Evolutionary conservation across 2,888 invertebrate genomes (phyloP).

Genomic region (Lucinisca nassula): DNA sequence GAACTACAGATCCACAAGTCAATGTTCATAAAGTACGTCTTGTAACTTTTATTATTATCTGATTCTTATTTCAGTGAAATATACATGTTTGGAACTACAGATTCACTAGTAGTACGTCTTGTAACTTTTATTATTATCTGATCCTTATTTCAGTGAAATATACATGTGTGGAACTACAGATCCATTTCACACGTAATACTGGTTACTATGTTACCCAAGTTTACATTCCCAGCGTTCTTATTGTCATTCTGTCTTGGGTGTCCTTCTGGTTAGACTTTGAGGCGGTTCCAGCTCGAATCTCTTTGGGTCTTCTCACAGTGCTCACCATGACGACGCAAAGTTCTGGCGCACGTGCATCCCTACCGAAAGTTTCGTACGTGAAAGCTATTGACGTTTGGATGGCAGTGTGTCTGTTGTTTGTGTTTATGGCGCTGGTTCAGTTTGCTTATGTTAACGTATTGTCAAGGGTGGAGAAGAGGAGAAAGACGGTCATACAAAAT

Average conservation of each 20-base stretch:
- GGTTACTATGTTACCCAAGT: constrained; percentile 91
- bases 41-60: no score
- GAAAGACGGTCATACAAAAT: background rate
- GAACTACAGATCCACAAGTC: no score
- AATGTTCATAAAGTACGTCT: no score
- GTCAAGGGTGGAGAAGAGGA: constrained; percentile 22
- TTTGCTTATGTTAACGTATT: constrained; percentile 80
- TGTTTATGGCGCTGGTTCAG: constrained; percentile 78
- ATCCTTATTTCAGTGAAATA: constrained; percentile 49
- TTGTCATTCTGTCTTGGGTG: constrained; percentile 91
- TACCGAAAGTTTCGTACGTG: constrained; percentile 81
- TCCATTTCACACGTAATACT: constrained; percentile 90
- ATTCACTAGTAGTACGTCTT: no score
- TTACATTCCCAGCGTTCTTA: constrained; percentile 89
- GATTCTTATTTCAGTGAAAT: no score
- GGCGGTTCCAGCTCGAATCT: constrained; percentile 80
- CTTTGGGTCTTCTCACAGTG: constrained; percentile 77
- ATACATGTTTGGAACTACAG: no score
- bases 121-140: no score
- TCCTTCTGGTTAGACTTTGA: constrained; percentile 89
- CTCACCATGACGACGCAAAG: constrained; percentile 85
- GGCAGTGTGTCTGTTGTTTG: constrained; percentile 78
- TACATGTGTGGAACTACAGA: constrained; percentile 52
- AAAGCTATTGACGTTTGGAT: constrained; percentile 82
- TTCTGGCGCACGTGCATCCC: constrained; percentile 76